Conservation (phyloP, 2,888 invertebrate species). For the Acrobasis consociella region DNA sequence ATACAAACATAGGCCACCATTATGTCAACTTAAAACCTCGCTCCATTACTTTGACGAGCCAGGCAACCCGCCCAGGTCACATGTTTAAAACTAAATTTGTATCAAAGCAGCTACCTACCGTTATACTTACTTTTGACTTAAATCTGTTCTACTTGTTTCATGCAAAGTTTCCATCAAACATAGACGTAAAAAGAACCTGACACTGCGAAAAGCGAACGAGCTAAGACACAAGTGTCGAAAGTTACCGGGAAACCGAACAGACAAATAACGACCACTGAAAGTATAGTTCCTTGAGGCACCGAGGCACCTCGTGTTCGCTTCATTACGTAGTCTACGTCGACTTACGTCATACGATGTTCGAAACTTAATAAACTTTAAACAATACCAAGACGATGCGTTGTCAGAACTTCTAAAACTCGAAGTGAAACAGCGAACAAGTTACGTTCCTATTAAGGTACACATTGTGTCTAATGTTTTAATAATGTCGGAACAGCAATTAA, state of each 20-base stretch:
- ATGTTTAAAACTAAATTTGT: background rate
- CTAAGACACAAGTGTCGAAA: constrained; percentile 15
- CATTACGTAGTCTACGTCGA: constrained; percentile 64
- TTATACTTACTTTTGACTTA: background rate
- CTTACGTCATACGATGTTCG: constrained; percentile 71
- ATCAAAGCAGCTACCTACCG: too few relatives aligned
- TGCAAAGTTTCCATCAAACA: constrained; percentile 27
- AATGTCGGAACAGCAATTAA: constrained; percentile 39
- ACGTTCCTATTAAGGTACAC: constrained; percentile 67
- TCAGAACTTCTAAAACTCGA: constrained; percentile 71
- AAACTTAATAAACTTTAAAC: constrained; percentile 79
- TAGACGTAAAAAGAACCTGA: constrained; percentile 2
- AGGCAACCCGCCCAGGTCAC: background rate
- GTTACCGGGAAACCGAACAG: constrained; percentile 11
- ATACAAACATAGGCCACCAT: background rate
- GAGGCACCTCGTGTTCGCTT: constrained; percentile 51
- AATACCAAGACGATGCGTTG: constrained; percentile 75
- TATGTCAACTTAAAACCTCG: background rate
- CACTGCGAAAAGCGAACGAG: background rate
- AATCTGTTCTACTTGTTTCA: constrained; percentile 15
- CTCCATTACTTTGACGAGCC: background rate
- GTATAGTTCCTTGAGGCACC: constrained; percentile 20
- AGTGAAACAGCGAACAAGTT: constrained; percentile 69
- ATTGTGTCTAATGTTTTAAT: constrained; percentile 66
- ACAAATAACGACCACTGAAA: constrained; percentile 25